Percentiles rank a stretch among this genome's conserved stretches.
phyloP scores from a whole-genome alignment of 2,888 invertebrate species.

The Notocelia uddmanniana region DNA sequence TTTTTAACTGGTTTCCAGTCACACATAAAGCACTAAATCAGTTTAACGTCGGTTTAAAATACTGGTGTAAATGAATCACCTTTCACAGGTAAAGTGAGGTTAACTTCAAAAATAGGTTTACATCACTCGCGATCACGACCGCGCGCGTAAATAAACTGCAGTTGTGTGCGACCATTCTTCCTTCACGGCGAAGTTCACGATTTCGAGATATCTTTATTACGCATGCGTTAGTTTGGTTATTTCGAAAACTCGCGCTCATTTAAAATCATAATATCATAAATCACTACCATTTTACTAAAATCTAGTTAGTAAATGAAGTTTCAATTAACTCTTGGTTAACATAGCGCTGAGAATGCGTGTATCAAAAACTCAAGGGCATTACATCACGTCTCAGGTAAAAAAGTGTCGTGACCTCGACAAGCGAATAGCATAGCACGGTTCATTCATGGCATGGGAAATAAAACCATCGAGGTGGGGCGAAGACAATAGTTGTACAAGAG shows the following conservation, averaged over 20 bases:
- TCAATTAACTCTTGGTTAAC: constrained; percentile 40
- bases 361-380: constrained; percentile 64
- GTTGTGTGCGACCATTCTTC: constrained; percentile 54
- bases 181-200: constrained; percentile 58
- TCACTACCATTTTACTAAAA: constrained; percentile 37
- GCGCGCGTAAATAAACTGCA: constrained; percentile 72
- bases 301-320: constrained; percentile 19
- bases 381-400: constrained; percentile 77
- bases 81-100: constrained; percentile 72
- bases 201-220: constrained; percentile 57
- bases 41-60: constrained; percentile 30
- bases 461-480: constrained; percentile 61
- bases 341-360: constrained; percentile 58
- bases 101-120: constrained; percentile 77
- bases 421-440: constrained; percentile 63
- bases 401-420: constrained; percentile 75
- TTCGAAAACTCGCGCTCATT: constrained; percentile 60
- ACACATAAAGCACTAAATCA: constrained; percentile 20
- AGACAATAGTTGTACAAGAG: constrained; percentile 65
- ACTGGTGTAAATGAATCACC: constrained; percentile 63
- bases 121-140: constrained; percentile 55
- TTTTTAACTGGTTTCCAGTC: constrained; percentile 11
- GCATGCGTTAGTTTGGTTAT: constrained; percentile 62
- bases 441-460: constrained; percentile 83
- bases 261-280: constrained; percentile 38